Conservation (phyloP, 2,888 invertebrate genomes). For the Amblyjoppa fuscipennis region DNA sequence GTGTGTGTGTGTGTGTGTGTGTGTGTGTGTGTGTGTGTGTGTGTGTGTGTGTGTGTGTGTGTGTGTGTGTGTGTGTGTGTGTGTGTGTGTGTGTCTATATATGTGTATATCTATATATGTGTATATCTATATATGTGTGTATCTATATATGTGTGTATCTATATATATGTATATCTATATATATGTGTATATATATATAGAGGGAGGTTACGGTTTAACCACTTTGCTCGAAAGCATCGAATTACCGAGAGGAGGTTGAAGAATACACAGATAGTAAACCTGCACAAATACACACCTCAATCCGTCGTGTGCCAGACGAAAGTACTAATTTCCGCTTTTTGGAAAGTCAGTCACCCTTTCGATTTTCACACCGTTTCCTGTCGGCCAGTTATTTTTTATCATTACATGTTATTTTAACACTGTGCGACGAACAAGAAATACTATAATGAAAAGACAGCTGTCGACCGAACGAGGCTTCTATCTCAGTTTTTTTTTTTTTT, state of each 20-base stretch:
- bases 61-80: too few species aligned
- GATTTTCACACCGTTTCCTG: conserved; percentile 43
- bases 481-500: not conserved
- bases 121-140: too few species aligned
- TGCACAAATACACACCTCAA: conserved; percentile 29
- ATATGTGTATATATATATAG: conserved; percentile 16
- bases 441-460: not conserved
- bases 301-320: conserved; percentile 59
- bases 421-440: not conserved
- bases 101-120: not conserved
- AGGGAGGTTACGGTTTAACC: conserved; percentile 58
- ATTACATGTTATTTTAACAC: conserved; percentile 21
- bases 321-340: conserved; percentile 65
- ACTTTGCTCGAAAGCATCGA: conserved; percentile 68
- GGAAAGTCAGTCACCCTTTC: conserved; percentile 40
- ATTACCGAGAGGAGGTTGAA: conserved; percentile 61
- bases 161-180: not conserved
- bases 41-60: too few species aligned
- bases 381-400: conserved; percentile 9
- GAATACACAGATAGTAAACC: conserved; percentile 50
- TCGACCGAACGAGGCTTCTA: not conserved
- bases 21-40: too few species aligned
- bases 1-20: too few species aligned
- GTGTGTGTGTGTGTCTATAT: too few species aligned
- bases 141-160: not conserved